These are phyloP conservation scores for Plotosus lineatus DNA, from an alignment of 2,113 vertebrate genomes.

Conservation along the genomic window DNA sequence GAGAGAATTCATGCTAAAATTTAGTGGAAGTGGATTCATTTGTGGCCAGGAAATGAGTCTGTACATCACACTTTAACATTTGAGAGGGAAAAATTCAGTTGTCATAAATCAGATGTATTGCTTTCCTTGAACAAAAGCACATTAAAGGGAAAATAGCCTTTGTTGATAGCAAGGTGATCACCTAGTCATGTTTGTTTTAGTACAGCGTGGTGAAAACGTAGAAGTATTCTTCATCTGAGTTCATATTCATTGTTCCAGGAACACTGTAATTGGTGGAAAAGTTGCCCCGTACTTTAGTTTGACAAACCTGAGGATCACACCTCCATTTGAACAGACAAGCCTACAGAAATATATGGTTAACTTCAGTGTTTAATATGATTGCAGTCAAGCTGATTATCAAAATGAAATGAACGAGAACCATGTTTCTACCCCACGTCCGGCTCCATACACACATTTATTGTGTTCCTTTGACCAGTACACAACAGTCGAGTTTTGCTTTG, in stretches of 20 bases:
- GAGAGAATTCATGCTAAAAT: background rate
- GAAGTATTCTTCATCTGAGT: background rate
- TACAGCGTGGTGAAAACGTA: background rate
- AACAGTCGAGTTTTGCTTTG: background rate
- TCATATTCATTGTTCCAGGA: background rate
- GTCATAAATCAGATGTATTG: background rate
- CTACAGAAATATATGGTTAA: background rate
- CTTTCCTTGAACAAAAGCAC: background rate
- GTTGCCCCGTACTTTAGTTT: background rate
- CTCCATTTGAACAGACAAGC: background rate
- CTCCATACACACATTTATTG: too few species aligned
- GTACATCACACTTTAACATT: background rate
- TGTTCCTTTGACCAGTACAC: too few species aligned
- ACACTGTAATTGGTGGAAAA: background rate
- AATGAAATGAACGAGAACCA: background rate
- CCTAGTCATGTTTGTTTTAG: background rate
- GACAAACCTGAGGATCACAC: background rate
- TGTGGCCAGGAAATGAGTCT: background rate
- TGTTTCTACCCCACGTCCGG: too few species aligned
- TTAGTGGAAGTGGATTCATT: background rate
- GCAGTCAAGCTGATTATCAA: background rate
- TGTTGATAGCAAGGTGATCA: background rate
- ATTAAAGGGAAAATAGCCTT: background rate
- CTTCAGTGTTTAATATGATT: background rate
- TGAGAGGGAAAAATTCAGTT: background rate